phyloP scores from a whole-genome alignment of 2,797 vertebrate genomes.

The Odontamblyopus lacepedii region DNA sequence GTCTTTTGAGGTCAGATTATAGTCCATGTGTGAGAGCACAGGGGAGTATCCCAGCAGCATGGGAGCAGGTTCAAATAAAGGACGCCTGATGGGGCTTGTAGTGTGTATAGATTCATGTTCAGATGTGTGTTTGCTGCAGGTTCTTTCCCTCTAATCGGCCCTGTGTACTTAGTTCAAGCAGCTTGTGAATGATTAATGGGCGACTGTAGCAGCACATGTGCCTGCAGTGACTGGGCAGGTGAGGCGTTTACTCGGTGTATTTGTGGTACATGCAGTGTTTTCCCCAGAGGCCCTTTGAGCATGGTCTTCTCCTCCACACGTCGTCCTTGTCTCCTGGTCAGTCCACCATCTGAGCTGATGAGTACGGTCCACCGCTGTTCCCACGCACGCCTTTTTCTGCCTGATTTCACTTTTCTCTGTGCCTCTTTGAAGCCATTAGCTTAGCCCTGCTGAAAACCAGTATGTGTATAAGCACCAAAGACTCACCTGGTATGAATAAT shows the following conservation, averaged over 20 bases:
- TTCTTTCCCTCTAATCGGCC: conserved; percentile 6
- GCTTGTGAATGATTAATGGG: conserved; percentile 14
- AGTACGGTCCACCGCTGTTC: conserved; percentile 36
- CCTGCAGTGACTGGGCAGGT: conserved; percentile 4
- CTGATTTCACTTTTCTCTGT: conserved; percentile 59
- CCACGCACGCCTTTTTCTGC: conserved; percentile 50
- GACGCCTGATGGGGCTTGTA: not conserved
- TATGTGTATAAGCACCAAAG: conserved; percentile 46
- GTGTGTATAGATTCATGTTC: conserved; percentile 1
- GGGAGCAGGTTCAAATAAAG: conserved; percentile 10
- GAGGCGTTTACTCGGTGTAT: not conserved
- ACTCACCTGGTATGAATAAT: conserved; percentile 80
- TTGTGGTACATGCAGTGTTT: conserved; percentile 13
- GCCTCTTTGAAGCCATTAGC: conserved; percentile 58
- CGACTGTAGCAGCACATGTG: not conserved
- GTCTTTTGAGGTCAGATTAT: conserved; percentile 1
- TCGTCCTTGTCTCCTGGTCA: conserved; percentile 27
- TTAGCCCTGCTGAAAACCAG: conserved; percentile 38
- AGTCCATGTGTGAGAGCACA: conserved; percentile 1
- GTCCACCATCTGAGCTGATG: conserved; percentile 53
- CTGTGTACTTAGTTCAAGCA: conserved; percentile 6
- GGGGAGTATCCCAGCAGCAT: not conserved
- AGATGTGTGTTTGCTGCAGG: conserved; percentile 2
- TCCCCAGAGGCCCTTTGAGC: conserved; percentile 36
- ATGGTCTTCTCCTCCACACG: conserved; percentile 24